Percentiles rank a stretch among this genome's conserved stretches.
Evolutionary conservation across 2,113 vertebrate genomes (phyloP).

Genomic region (Scartelaos histophorus): DNA sequence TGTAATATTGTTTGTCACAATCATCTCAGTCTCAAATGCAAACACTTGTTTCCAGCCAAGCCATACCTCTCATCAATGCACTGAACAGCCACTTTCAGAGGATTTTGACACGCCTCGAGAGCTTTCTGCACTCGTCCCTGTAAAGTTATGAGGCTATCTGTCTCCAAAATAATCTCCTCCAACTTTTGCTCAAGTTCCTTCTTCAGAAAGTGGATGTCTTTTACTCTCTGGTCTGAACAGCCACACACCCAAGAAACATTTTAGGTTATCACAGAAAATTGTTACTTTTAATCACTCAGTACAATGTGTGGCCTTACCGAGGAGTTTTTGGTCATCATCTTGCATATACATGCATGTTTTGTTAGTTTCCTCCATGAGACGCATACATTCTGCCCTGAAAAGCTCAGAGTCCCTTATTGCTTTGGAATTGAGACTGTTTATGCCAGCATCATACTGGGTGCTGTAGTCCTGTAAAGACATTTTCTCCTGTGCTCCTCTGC

Average conservation of each 20-base stretch:
- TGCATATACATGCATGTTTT: slow-evolving; percentile 81
- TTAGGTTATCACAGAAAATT: too few species aligned
- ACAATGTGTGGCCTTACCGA: slow-evolving; percentile 74
- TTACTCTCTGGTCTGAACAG: slow-evolving; percentile 81
- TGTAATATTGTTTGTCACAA: not conserved
- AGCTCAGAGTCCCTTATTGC: slow-evolving; percentile 79
- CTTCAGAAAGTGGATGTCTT: slow-evolving; percentile 88
- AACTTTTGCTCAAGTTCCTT: slow-evolving; percentile 85
- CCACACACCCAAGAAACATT: not conserved
- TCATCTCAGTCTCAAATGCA: not conserved
- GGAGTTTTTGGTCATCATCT: slow-evolving; percentile 80
- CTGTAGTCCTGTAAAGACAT: slow-evolving; percentile 80
- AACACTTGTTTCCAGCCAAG: not conserved
- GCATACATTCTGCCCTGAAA: slow-evolving; percentile 76
- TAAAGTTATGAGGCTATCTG: slow-evolving; percentile 74
- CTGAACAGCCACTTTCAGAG: slow-evolving; percentile 73
- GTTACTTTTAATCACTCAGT: not conserved
- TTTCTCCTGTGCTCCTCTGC: not conserved
- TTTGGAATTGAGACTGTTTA: slow-evolving; percentile 72
- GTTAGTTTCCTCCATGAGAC: slow-evolving; percentile 82
- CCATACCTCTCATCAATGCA: slow-evolving; percentile 87
- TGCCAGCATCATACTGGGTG: slow-evolving; percentile 51
- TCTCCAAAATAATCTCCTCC: slow-evolving; percentile 81
- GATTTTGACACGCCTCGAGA: slow-evolving; percentile 78
- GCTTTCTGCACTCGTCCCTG: slow-evolving; percentile 81